Percentiles rank a stretch among this genome's conserved stretches.
Conservation (phyloP, 2,113 vertebrate species). For the Lampris incognitus region DNA sequence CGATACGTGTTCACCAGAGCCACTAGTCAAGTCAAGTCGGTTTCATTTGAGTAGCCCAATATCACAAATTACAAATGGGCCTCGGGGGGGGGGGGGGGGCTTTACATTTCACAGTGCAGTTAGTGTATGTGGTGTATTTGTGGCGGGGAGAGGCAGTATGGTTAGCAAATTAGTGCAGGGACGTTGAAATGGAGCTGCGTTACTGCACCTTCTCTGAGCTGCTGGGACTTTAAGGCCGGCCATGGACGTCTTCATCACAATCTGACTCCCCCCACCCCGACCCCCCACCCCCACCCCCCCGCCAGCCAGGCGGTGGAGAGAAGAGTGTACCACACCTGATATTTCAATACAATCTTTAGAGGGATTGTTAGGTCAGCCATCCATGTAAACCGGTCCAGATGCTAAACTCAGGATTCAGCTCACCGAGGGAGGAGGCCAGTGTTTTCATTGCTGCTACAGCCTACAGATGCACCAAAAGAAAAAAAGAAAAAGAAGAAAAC, state of each 20-base stretch:
- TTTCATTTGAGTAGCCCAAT: no score
- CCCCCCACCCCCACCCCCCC: no score
- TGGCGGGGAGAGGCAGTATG: background rate
- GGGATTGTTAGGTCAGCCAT: constrained; percentile 51
- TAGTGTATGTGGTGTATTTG: no score
- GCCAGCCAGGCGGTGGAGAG: constrained; percentile 25
- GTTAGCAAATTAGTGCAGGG: background rate
- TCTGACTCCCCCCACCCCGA: constrained; percentile 6
- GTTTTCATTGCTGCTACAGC: constrained; percentile 34
- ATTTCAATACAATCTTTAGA: constrained; percentile 45
- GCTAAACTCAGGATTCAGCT: constrained; percentile 26
- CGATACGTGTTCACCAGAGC: no score
- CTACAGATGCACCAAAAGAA: background rate
- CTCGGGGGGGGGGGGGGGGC: no score
- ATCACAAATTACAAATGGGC: no score
- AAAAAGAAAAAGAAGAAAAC: no score
- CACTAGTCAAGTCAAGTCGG: no score
- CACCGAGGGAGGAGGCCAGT: constrained; percentile 37
- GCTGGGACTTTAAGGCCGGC: constrained; percentile 41
- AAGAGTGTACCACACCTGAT: constrained; percentile 47
- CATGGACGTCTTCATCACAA: constrained; percentile 52
- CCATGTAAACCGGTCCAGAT: constrained; percentile 63
- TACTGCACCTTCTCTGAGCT: constrained; percentile 30
- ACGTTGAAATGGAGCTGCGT: background rate
- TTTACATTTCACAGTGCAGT: no score